These are phyloP conservation scores for Spatula versicolor DNA, from an alignment of 2,797 vertebrate species.

Conservation along the genomic window DNA sequence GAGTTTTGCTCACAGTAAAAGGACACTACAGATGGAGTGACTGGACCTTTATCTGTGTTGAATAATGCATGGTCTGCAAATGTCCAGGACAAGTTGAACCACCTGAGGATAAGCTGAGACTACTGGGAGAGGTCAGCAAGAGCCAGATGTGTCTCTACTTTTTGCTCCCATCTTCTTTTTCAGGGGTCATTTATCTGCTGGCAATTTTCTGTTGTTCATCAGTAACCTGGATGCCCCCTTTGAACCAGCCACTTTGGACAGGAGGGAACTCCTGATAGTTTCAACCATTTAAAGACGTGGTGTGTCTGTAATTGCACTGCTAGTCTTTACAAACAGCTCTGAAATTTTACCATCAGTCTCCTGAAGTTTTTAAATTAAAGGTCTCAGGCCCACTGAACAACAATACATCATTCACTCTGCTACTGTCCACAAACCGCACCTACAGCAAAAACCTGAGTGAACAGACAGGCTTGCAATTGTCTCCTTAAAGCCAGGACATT, in stretches of 20 bases:
- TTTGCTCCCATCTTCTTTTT: not conserved
- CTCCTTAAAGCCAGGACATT: slow-evolving; percentile 33
- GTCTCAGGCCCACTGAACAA: not conserved
- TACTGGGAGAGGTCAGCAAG: not conserved
- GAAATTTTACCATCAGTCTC: not conserved
- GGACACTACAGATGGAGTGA: not conserved
- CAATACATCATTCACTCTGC: not conserved
- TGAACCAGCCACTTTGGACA: not conserved
- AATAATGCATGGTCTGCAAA: not conserved
- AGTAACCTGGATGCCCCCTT: not conserved
- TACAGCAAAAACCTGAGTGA: not conserved
- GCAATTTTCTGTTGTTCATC: not conserved
- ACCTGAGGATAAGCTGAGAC: not conserved
- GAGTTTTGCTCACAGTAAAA: not conserved
- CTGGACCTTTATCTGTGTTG: not conserved
- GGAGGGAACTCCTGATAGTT: not conserved
- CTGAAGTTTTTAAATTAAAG: not conserved
- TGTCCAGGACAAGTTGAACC: not conserved
- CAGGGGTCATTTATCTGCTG: not conserved
- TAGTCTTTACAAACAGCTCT: not conserved
- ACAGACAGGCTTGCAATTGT: not conserved
- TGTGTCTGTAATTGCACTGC: not conserved
- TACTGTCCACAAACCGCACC: not conserved
- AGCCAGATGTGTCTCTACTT: not conserved
- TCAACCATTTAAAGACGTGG: not conserved